These are phyloP conservation scores for Rhinopomastus cyanomelas DNA, from an alignment of 2,113 vertebrate species.

Conservation along the genomic window DNA sequence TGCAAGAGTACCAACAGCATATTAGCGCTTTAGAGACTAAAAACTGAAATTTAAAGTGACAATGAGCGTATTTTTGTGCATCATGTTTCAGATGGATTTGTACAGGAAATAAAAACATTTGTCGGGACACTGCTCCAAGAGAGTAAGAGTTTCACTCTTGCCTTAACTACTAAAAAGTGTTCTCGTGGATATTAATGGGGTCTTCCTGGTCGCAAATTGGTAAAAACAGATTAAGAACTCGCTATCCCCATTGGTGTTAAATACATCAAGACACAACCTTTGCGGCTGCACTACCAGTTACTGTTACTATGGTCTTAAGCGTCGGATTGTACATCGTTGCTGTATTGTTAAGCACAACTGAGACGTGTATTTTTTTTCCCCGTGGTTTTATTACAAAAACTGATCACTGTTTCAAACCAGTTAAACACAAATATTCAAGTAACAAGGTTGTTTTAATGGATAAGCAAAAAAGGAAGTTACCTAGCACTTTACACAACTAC, in stretches of 20 bases:
- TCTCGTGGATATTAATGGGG: slow-evolving; percentile 37
- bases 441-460: slow-evolving; percentile 74
- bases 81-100: slow-evolving; percentile 34
- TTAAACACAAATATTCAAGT: slow-evolving; percentile 79
- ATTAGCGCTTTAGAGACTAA: slow-evolving; percentile 31
- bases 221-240: slow-evolving; percentile 51
- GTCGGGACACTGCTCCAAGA: slow-evolving; percentile 18
- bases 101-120: slow-evolving; percentile 55
- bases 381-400: slow-evolving; percentile 56
- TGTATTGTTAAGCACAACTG: slow-evolving; percentile 36
- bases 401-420: slow-evolving; percentile 68
- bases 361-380: slow-evolving; percentile 40
- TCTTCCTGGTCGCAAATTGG: slow-evolving; percentile 41
- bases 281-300: slow-evolving; percentile 18
- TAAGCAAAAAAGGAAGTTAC: slow-evolving; percentile 59
- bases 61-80: slow-evolving; percentile 49
- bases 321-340: slow-evolving; percentile 46
- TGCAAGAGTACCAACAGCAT: slow-evolving; percentile 71
- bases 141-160: slow-evolving; percentile 28
- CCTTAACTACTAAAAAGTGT: slow-evolving; percentile 33
- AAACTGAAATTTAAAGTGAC: slow-evolving; percentile 73
- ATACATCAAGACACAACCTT: background rate
- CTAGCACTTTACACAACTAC: slow-evolving; percentile 77
- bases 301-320: slow-evolving; percentile 36
- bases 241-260: slow-evolving; percentile 27